phyloP scores from a whole-genome alignment of 2,888 invertebrate genomes.

The Drosophila mettleri region DNA sequence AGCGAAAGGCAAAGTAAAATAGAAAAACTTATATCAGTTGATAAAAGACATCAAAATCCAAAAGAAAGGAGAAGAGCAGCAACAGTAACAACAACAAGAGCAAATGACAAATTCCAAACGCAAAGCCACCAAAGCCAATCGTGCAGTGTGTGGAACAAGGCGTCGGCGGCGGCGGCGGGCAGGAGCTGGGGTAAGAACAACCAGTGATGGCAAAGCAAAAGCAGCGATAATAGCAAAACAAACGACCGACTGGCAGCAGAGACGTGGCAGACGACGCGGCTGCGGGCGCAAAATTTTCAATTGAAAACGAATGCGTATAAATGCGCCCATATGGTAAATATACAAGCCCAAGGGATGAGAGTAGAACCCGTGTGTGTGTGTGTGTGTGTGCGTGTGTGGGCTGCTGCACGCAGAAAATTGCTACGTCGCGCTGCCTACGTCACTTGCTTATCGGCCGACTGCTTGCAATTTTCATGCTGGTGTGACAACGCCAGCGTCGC shows the following conservation, averaged over 20 bases:
- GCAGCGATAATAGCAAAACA: conserved; percentile 66
- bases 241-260: conserved; percentile 42
- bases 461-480: conserved; percentile 65
- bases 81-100: conserved; percentile 21
- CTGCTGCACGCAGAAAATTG: conserved; percentile 29
- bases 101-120: conserved; percentile 33
- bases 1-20: conserved; percentile 12
- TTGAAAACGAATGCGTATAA: conserved; percentile 79
- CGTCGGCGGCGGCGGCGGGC: background rate
- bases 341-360: conserved; percentile 44
- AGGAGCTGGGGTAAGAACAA: conserved; percentile 12
- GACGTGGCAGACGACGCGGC: conserved; percentile 11
- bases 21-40: conserved; percentile 23
- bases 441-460: conserved; percentile 52
- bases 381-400: conserved; percentile 18
- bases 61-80: no score
- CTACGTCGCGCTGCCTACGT: conserved; percentile 40
- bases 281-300: conserved; percentile 60
- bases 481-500: conserved; percentile 23
- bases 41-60: conserved; percentile 25
- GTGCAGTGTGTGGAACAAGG: conserved; percentile 10
- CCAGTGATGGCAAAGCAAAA: conserved; percentile 30
- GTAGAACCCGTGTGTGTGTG: background rate
- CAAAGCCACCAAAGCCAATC: conserved; percentile 49
- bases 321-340: conserved; percentile 79